phyloP scores from a whole-genome alignment of 2,888 invertebrate genomes.

The Orchestes rusci region DNA sequence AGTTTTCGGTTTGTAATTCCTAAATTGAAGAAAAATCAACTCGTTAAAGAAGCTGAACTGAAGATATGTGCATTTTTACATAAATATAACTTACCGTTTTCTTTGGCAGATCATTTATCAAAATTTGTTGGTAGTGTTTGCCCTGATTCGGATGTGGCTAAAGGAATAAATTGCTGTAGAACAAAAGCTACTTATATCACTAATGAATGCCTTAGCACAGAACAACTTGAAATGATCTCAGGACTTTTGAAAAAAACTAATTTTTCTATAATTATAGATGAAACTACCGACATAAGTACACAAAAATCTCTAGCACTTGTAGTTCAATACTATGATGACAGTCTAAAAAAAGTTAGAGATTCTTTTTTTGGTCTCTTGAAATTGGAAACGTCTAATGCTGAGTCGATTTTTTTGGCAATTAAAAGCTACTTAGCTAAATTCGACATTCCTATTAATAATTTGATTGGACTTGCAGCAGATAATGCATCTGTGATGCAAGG shows the following conservation, averaged over 20 bases:
- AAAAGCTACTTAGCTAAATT: constrained; percentile 1
- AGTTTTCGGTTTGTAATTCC: too few relatives aligned
- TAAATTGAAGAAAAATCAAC: background rate
- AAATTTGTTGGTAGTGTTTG: constrained; percentile 3
- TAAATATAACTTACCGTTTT: constrained; percentile 9
- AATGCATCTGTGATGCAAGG: constrained; percentile 14
- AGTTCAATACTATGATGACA: constrained; percentile 10
- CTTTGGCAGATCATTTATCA: constrained; percentile 4
- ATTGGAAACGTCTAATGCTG: constrained; percentile 6
- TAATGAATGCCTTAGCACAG: background rate
- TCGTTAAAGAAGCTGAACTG: background rate
- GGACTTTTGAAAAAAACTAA: background rate
- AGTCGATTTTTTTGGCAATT: constrained; percentile 6
- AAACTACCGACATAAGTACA: constrained; percentile 13
- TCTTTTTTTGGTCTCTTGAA: constrained; percentile 11
- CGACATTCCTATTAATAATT: constrained; percentile 4
- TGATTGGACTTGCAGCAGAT: constrained; percentile 11
- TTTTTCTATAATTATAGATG: constrained; percentile 13
- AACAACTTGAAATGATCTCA: background rate
- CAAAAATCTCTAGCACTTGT: constrained; percentile 14
- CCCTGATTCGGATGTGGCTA: constrained; percentile 6
- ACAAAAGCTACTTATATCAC: constrained; percentile 5
- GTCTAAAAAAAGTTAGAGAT: constrained; percentile 7
- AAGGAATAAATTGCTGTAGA: background rate
- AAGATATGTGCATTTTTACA: constrained; percentile 4